Conservation (phyloP, 2,888 invertebrate genomes). For the Hedya salicella region DNA sequence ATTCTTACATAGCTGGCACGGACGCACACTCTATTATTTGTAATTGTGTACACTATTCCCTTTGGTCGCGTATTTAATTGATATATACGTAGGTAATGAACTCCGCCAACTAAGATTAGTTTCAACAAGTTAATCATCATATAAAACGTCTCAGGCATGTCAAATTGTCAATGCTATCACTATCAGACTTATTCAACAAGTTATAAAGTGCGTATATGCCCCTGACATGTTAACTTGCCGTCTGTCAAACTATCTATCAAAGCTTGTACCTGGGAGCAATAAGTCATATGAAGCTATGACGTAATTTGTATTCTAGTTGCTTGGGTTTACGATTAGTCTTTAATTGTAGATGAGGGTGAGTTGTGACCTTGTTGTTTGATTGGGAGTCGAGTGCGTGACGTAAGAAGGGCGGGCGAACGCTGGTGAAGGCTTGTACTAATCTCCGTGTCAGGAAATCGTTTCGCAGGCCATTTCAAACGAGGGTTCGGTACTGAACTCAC, state of each 20-base stretch:
- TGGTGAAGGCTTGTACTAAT: slow-evolving; percentile 85
- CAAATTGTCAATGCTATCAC: slow-evolving; percentile 71
- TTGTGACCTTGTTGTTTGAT: slow-evolving; percentile 65
- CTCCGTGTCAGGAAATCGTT: slow-evolving; percentile 85
- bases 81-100: slow-evolving; percentile 29
- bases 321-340: slow-evolving; percentile 60
- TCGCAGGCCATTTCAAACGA: slow-evolving; percentile 83
- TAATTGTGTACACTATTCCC: slow-evolving; percentile 7
- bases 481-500: slow-evolving; percentile 75
- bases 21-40: slow-evolving; percentile 8
- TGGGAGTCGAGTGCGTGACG: slow-evolving; percentile 80
- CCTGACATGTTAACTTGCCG: slow-evolving; percentile 83
- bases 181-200: slow-evolving; percentile 71
- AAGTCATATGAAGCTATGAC: slow-evolving; percentile 46
- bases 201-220: slow-evolving; percentile 66
- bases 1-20: not conserved
- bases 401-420: slow-evolving; percentile 81
- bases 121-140: slow-evolving; percentile 40
- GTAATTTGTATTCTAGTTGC: slow-evolving; percentile 38
- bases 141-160: slow-evolving; percentile 52
- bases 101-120: slow-evolving; percentile 35
- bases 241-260: slow-evolving; percentile 80
- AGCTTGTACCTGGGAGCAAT: slow-evolving; percentile 58
- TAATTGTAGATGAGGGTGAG: slow-evolving; percentile 59
- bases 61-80: slow-evolving; percentile 35